Conservation (phyloP, 2,797 vertebrate species). For the Parauchenoglanis punctatus region DNA sequence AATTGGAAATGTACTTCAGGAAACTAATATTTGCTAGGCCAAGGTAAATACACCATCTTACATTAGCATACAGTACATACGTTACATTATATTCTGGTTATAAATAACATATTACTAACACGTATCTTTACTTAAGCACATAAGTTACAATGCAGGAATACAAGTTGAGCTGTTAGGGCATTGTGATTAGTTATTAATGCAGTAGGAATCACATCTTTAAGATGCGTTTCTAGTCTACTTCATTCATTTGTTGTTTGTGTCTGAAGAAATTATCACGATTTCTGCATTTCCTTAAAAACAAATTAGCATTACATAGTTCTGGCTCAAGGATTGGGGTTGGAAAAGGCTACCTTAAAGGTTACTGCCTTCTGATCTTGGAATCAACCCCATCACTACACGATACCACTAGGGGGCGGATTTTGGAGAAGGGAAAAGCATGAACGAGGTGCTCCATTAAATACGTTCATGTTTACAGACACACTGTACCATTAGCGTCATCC, state of each 20-base stretch:
- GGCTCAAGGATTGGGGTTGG: background rate
- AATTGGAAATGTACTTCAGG: background rate
- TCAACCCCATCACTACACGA: background rate
- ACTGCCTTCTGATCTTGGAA: background rate
- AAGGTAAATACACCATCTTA: background rate
- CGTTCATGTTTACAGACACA: background rate
- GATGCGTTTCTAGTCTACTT: background rate
- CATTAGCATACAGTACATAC: background rate
- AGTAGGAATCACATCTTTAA: background rate
- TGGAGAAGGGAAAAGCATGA: background rate
- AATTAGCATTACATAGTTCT: background rate
- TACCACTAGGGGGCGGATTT: background rate
- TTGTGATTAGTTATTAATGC: background rate
- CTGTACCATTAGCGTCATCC: background rate
- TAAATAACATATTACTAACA: background rate
- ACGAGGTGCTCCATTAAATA: background rate
- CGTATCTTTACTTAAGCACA: background rate
- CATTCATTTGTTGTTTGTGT: background rate
- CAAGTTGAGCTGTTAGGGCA: background rate
- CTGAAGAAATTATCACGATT: background rate
- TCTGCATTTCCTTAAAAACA: background rate
- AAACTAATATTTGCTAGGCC: background rate
- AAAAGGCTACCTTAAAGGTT: background rate
- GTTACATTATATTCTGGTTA: background rate
- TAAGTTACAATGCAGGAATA: background rate